Evolutionary conservation across 2,888 invertebrate genomes (phyloP).

Genomic region (Deroplatys truncata): DNA sequence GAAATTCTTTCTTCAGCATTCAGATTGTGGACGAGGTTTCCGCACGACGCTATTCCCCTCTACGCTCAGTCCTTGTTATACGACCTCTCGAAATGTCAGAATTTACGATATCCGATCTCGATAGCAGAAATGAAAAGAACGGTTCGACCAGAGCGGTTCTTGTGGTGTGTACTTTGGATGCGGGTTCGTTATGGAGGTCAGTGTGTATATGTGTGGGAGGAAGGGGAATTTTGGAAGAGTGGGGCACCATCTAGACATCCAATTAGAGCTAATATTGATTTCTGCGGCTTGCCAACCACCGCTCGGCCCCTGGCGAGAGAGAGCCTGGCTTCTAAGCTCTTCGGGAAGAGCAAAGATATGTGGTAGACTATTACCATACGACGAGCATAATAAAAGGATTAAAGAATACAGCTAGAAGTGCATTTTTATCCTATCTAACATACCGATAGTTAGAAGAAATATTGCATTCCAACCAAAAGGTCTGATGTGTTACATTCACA

Average conservation of each 20-base stretch:
- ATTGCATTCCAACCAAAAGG: no score
- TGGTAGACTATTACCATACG: neutral
- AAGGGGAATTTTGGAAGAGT: no score
- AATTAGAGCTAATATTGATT: conserved; percentile 17
- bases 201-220: neutral
- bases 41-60: no score
- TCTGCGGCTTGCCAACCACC: neutral
- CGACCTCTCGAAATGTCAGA: neutral
- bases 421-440: no score
- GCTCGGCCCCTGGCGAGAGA: neutral
- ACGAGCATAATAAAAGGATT: neutral
- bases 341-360: neutral
- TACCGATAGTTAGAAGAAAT: no score
- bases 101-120: neutral
- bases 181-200: neutral
- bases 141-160: neutral
- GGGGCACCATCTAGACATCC: conserved; percentile 1
- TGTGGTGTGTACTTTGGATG: neutral
- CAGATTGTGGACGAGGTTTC: no score
- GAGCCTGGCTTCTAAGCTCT: neutral
- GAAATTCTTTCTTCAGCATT: no score
- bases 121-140: neutral
- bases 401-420: no score
- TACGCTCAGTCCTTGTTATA: neutral
- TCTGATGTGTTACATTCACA: no score